These are phyloP conservation scores for Microcaecilia unicolor DNA, from an alignment of 2,797 vertebrate genomes.

Conservation along the genomic window DNA sequence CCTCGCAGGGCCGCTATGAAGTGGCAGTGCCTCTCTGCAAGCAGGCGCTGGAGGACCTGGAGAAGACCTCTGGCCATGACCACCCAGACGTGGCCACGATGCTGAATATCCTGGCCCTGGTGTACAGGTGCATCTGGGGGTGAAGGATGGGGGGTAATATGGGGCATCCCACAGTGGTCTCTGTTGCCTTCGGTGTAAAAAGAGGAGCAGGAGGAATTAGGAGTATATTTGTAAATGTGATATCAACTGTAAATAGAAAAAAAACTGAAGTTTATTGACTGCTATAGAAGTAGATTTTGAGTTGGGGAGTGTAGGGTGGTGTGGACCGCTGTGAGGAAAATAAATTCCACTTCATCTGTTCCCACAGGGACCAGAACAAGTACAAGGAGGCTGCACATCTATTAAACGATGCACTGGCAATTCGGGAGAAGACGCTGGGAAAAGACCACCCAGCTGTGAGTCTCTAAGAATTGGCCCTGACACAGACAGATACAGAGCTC, in stretches of 20 bases:
- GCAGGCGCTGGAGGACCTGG: slow-evolving; percentile 80
- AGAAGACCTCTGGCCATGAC: slow-evolving; percentile 81
- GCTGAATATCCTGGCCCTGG: slow-evolving; percentile 82
- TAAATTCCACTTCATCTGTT: background rate
- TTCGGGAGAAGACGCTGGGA: slow-evolving; percentile 79
- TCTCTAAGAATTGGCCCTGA: background rate
- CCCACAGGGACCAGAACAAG: slow-evolving; percentile 78
- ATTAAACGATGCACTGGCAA: slow-evolving; percentile 74
- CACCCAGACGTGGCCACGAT: slow-evolving; percentile 85
- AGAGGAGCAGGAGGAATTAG: too few relatives aligned
- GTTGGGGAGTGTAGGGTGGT: too few relatives aligned
- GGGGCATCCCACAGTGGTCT: too few relatives aligned
- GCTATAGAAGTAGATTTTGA: too few relatives aligned
- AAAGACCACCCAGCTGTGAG: slow-evolving; percentile 76
- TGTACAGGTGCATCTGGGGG: slow-evolving; percentile 64
- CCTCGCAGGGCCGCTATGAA: slow-evolving; percentile 79
- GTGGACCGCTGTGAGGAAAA: too few relatives aligned
- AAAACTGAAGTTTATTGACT: too few relatives aligned
- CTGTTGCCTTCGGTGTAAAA: background rate
- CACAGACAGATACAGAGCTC: too few relatives aligned
- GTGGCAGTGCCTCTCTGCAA: slow-evolving; percentile 84
- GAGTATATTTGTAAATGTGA: too few relatives aligned
- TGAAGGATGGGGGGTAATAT: too few relatives aligned
- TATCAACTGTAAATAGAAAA: too few relatives aligned
- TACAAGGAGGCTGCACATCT: slow-evolving; percentile 84